These are phyloP conservation scores for Villa cingulata DNA, from an alignment of 2,888 invertebrate genomes.

Conservation along the genomic window DNA sequence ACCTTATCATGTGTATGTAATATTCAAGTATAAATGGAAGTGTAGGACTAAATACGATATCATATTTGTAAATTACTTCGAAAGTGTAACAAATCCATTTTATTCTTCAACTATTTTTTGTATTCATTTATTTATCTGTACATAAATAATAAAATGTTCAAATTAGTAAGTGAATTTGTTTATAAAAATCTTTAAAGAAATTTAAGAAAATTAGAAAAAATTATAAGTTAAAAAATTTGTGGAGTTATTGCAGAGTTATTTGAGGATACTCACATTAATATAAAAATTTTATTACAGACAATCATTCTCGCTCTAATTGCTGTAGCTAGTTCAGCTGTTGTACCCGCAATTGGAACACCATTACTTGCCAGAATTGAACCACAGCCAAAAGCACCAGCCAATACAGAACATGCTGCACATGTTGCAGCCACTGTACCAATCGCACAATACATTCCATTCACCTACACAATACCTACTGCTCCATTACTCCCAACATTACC, in stretches of 20 bases:
- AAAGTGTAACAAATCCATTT: background rate
- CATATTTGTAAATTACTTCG: background rate
- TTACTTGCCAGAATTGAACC: conserved; percentile 7
- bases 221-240: too few relatives aligned
- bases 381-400: conserved; percentile 11
- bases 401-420: conserved; percentile 11
- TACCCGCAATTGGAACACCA: conserved; percentile 7
- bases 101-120: background rate
- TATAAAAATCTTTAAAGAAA: too few relatives aligned
- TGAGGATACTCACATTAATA: too few relatives aligned
- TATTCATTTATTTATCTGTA: background rate
- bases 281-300: background rate
- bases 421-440: conserved; percentile 11
- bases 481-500: background rate
- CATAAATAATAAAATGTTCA: conserved; percentile 23
- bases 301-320: conserved; percentile 2
- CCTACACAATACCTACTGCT: background rate
- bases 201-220: too few relatives aligned
- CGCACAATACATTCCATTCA: background rate
- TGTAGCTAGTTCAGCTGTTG: background rate
- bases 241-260: too few relatives aligned
- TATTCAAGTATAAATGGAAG: background rate
- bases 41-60: background rate
- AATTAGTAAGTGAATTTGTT: conserved; percentile 24
- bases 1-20: background rate